Conservation (phyloP, 2,888 invertebrate species). For the Napeogenes sylphis region DNA sequence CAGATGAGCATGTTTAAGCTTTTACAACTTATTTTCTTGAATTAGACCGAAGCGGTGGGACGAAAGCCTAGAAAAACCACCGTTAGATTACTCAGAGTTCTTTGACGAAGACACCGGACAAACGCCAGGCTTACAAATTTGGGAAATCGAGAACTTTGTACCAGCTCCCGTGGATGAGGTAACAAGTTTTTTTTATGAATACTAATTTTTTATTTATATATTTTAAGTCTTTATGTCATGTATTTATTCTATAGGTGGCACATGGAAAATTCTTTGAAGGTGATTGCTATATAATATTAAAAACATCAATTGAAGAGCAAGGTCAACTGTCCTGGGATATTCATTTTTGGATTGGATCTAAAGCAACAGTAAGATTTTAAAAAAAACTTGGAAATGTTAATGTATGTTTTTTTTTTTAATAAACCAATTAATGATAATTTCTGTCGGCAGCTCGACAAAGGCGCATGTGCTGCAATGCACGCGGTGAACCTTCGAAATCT, state of each 20-base stretch:
- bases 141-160: slow-evolving; percentile 99
- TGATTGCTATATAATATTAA: slow-evolving; percentile 98
- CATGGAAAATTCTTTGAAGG: slow-evolving; percentile 99
- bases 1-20: background rate
- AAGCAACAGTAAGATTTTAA: slow-evolving; percentile 85
- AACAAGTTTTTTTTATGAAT: background rate
- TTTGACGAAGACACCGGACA: slow-evolving; percentile 98
- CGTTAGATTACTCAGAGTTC: slow-evolving; percentile 97
- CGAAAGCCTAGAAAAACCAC: slow-evolving; percentile 95
- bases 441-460: slow-evolving; percentile 87
- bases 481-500: slow-evolving; percentile 98
- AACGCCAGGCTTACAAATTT: slow-evolving; percentile 92
- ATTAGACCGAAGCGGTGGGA: slow-evolving; percentile 95
- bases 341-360: slow-evolving; percentile 99
- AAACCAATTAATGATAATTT: background rate
- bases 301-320: slow-evolving; percentile 90
- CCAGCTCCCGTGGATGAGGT: slow-evolving; percentile 96
- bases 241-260: slow-evolving; percentile 70
- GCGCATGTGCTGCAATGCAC: slow-evolving; percentile 98
- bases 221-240: background rate
- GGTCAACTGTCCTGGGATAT: slow-evolving; percentile 95
- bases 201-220: too few species aligned
- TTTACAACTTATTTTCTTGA: slow-evolving; percentile 1
- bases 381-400: background rate
- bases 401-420: background rate